These are phyloP conservation scores for Stramonita haemastoma DNA, from an alignment of 2,888 invertebrate genomes.

Conservation along the genomic window DNA sequence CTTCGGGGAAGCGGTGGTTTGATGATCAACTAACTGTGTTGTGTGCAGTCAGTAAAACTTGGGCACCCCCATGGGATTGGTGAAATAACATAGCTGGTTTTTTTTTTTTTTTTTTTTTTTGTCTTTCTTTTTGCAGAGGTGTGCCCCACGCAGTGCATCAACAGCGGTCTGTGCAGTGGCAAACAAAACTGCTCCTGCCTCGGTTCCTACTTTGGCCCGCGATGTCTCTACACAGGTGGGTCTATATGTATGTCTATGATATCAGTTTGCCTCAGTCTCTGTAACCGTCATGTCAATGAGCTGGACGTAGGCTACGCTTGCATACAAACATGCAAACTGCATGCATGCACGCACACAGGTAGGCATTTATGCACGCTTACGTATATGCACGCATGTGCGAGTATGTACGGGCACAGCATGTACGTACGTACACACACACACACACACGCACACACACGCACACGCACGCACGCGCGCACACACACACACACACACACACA, in stretches of 20 bases:
- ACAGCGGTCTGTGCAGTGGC: neutral
- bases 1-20: no score
- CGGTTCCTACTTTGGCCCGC: neutral
- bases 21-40: no score
- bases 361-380: neutral
- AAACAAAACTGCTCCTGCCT: neutral
- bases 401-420: neutral
- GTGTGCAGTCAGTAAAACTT: no score
- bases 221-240: slow-evolving; percentile 3
- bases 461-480: no score
- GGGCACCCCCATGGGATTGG: no score
- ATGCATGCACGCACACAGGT: no score
- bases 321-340: neutral
- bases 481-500: neutral
- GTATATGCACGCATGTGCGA: neutral
- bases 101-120: neutral
- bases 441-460: no score
- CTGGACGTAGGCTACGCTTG: neutral
- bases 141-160: neutral
- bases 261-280: no score
- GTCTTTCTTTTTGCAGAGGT: neutral
- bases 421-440: no score
- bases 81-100: neutral
- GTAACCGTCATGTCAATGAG: neutral
- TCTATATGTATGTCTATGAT: no score